These are phyloP conservation scores for Ophion obscuratus DNA, from an alignment of 2,888 invertebrate genomes.

Conservation along the genomic window DNA sequence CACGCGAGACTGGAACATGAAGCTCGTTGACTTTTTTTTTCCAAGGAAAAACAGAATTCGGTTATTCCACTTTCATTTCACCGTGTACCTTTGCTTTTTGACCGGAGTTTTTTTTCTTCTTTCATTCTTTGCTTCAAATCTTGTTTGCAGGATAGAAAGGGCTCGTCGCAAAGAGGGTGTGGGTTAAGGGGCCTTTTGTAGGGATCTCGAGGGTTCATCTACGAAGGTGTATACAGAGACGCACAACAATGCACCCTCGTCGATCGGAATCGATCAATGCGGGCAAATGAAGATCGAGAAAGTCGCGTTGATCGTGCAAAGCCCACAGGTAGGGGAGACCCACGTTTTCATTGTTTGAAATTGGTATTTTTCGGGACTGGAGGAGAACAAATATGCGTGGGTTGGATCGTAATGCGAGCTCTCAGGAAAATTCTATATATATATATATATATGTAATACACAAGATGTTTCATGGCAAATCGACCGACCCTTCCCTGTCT, in stretches of 20 bases:
- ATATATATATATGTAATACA: not conserved
- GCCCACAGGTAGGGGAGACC: slow-evolving; percentile 69
- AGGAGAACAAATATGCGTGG: slow-evolving; percentile 51
- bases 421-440: slow-evolving; percentile 31
- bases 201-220: slow-evolving; percentile 33
- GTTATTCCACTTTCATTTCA: slow-evolving; percentile 34
- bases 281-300: slow-evolving; percentile 77
- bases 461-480: not conserved
- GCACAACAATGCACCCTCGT: slow-evolving; percentile 37
- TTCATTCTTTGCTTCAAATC: slow-evolving; percentile 10
- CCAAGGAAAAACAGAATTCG: slow-evolving; percentile 48
- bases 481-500: not conserved
- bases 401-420: slow-evolving; percentile 27
- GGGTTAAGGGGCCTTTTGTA: slow-evolving; percentile 51
- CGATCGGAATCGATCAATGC: slow-evolving; percentile 67
- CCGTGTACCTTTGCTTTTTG: slow-evolving; percentile 5
- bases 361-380: slow-evolving; percentile 8
- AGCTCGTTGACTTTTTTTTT: slow-evolving; percentile 54
- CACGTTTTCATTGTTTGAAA: slow-evolving; percentile 54
- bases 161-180: slow-evolving; percentile 19
- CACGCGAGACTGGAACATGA: slow-evolving; percentile 8
- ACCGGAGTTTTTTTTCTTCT: not conserved
- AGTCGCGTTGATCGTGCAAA: slow-evolving; percentile 71
- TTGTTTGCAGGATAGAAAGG: slow-evolving; percentile 43
- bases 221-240: not conserved